Conservation (phyloP, 2,888 invertebrate species). For the Hirtodrosophila cameraria region DNA sequence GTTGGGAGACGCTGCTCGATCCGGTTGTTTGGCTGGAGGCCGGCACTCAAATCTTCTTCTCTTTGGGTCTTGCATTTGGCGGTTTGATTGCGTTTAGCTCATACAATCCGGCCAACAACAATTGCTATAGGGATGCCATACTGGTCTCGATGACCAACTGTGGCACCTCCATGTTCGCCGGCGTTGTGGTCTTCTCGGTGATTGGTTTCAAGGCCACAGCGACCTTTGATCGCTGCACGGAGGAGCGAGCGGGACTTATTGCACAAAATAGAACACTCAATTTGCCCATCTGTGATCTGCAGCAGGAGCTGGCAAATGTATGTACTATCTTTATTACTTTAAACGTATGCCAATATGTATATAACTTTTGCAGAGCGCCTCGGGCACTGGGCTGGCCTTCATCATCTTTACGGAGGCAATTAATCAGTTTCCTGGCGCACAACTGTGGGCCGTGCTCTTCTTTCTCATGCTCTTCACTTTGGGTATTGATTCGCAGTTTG, state of each 20-base stretch:
- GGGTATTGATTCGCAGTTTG: slow-evolving; percentile 98
- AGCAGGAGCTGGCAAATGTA: slow-evolving; percentile 95
- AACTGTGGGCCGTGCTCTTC: slow-evolving; percentile 97
- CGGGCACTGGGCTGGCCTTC: slow-evolving; percentile 97
- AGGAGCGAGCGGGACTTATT: slow-evolving; percentile 85
- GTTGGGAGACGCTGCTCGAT: slow-evolving; percentile 95
- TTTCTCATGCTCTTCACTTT: slow-evolving; percentile 98
- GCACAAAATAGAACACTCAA: slow-evolving; percentile 87
- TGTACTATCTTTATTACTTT: slow-evolving; percentile 54
- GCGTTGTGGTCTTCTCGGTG: slow-evolving; percentile 97
- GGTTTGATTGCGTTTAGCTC: slow-evolving; percentile 96
- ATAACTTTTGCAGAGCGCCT: slow-evolving; percentile 90
- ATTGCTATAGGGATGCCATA: slow-evolving; percentile 96
- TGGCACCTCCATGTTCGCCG: slow-evolving; percentile 98
- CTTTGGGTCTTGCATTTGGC: slow-evolving; percentile 96
- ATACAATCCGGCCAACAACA: slow-evolving; percentile 98
- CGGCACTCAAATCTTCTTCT: slow-evolving; percentile 98
- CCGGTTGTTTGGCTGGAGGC: slow-evolving; percentile 99
- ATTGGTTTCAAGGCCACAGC: slow-evolving; percentile 92
- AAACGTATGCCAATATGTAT: not conserved
- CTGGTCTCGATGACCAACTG: slow-evolving; percentile 97
- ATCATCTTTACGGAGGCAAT: slow-evolving; percentile 99
- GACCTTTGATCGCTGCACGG: slow-evolving; percentile 82
- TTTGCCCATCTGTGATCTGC: slow-evolving; percentile 91
- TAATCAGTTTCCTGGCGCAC: slow-evolving; percentile 98